Percentiles rank a stretch among this genome's conserved stretches.
phyloP scores from a whole-genome alignment of 2,113 vertebrate species.

The Dicrurus megarhynchus region DNA sequence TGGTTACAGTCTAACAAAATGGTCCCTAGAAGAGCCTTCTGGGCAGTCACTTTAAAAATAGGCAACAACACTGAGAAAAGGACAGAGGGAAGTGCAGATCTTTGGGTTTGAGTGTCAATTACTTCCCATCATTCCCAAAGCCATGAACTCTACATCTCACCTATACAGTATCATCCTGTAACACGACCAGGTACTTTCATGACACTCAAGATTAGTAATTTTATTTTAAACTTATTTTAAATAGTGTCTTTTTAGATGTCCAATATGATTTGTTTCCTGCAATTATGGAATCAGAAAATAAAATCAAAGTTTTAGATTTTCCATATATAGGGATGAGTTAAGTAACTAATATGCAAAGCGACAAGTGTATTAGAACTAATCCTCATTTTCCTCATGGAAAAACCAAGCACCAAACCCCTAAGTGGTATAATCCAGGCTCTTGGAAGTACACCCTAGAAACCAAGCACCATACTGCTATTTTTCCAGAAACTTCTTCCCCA shows the following conservation, averaged over 20 bases:
- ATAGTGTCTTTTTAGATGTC: not conserved
- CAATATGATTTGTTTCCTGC: not conserved
- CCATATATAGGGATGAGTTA: rapidly evolving
- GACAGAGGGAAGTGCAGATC: not conserved
- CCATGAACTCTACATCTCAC: not conserved
- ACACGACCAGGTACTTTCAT: not conserved
- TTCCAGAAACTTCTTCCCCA: not conserved
- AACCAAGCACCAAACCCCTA: not conserved
- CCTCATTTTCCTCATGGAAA: not conserved
- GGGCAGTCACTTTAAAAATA: not conserved
- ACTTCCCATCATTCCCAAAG: not conserved
- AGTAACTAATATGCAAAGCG: not conserved
- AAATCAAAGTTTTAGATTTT: not conserved
- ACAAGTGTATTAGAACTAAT: not conserved
- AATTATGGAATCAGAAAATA: not conserved
- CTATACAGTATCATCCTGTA: not conserved
- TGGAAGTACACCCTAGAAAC: not conserved
- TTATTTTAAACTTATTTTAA: not conserved
- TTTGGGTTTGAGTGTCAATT: not conserved
- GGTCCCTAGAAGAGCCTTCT: not conserved
- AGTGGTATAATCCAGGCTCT: not conserved
- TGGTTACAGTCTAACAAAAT: not conserved
- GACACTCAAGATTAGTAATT: not conserved
- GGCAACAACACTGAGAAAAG: not conserved
- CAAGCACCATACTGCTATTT: not conserved